A percentile compares a stretch with the other conserved stretches of the same genome.
phyloP scores from a whole-genome alignment of 1,140 invertebrate genomes.

The Drosophila subobscura region DNA sequence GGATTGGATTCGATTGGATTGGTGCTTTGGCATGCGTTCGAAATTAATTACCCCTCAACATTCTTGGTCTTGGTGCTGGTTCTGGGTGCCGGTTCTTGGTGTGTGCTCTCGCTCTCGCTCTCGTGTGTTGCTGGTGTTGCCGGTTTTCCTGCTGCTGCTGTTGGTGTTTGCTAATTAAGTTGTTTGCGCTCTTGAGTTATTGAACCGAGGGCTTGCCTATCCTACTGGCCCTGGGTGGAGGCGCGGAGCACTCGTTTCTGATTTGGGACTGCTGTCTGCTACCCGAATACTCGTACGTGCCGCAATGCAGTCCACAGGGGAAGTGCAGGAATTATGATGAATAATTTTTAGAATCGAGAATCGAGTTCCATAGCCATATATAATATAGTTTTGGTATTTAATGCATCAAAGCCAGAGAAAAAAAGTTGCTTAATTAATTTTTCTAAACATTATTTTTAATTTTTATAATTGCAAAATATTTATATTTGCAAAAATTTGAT shows the following conservation, averaged over 20 bases:
- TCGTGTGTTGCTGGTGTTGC: conserved; percentile 10
- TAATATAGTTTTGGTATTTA: no score
- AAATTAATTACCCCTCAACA: conserved; percentile 70
- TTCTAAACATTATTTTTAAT: no score
- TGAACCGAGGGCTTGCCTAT: conserved; percentile 58
- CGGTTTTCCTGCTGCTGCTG: conserved; percentile 22
- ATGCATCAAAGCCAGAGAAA: no score
- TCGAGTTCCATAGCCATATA: no score
- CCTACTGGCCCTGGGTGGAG: neutral
- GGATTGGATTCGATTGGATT: conserved; percentile 47
- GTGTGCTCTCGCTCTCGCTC: conserved; percentile 29
- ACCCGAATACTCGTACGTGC: conserved; percentile 37
- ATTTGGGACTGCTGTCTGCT: conserved; percentile 40
- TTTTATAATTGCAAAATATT: no score
- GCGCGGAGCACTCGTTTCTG: conserved; percentile 6
- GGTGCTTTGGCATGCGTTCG: conserved; percentile 63
- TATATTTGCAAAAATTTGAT: no score
- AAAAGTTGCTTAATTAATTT: no score
- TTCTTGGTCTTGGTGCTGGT: conserved; percentile 31
- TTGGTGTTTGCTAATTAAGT: conserved; percentile 69
- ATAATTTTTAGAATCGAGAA: no score
- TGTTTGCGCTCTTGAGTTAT: conserved; percentile 77
- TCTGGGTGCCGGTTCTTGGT: conserved; percentile 1
- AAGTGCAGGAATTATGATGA: conserved; percentile 9
- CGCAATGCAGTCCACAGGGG: conserved; percentile 41